Percentiles rank a stretch among this genome's conserved stretches.
Conservation (phyloP, 2,888 invertebrate genomes). For the Raillietiella orientalis region DNA sequence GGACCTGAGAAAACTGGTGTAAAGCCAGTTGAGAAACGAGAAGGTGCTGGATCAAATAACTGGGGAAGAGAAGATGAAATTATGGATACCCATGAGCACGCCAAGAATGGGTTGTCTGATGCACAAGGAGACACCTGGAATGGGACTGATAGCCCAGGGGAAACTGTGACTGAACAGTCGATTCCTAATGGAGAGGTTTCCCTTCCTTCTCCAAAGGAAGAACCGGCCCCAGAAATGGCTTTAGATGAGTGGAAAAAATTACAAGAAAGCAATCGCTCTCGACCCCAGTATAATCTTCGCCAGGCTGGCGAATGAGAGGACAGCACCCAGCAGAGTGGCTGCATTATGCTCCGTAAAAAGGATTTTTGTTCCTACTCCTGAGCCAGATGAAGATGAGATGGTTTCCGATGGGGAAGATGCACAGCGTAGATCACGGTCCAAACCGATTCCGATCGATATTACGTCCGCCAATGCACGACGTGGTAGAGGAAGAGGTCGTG, state of each 20-base stretch:
- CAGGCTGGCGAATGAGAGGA: conserved; percentile 85
- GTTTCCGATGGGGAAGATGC: conserved; percentile 26
- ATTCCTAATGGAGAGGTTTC: too few relatives aligned
- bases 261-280: conserved; percentile 31
- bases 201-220: conserved; percentile 28
- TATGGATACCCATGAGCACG: too few relatives aligned
- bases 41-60: conserved; percentile 77
- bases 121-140: too few relatives aligned
- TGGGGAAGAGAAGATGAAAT: conserved; percentile 84
- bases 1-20: conserved; percentile 84
- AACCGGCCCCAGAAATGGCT: conserved; percentile 55
- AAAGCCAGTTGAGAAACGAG: conserved; percentile 71
- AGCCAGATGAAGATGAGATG: conserved; percentile 23
- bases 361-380: conserved; percentile 40
- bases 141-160: conserved; percentile 6
- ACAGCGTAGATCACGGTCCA: too few relatives aligned
- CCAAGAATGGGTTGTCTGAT: too few relatives aligned
- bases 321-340: conserved; percentile 37
- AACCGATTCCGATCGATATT: neutral
- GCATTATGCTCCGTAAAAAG: conserved; percentile 24
- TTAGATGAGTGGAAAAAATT: conserved; percentile 79
- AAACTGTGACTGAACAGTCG: too few relatives aligned
- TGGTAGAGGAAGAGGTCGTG: conserved; percentile 3
- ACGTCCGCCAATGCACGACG: neutral
- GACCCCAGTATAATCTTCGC: conserved; percentile 62